These are phyloP conservation scores for Diglossa cyanea DNA, from an alignment of 2,797 vertebrate species.

Conservation along the genomic window DNA sequence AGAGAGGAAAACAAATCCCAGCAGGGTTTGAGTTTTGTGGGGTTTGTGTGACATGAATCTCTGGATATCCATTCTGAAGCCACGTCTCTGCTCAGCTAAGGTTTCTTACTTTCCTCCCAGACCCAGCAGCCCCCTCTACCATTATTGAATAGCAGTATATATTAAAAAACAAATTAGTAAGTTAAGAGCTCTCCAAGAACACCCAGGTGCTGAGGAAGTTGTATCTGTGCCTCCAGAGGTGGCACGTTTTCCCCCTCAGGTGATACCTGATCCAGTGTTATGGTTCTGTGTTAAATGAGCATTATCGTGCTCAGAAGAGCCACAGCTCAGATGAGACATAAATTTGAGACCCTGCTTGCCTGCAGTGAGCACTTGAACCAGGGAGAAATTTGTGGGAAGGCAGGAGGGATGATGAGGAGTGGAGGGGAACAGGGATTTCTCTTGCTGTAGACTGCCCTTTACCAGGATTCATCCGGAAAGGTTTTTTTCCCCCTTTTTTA, in stretches of 20 bases:
- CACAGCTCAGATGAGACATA: neutral
- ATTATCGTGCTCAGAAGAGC: neutral
- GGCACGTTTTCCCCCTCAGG: neutral
- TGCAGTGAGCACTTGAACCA: neutral
- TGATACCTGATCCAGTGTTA: conserved; percentile 25
- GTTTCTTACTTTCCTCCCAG: neutral
- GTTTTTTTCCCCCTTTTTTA: rapidly evolving
- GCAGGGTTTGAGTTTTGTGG: neutral
- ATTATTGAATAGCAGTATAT: neutral
- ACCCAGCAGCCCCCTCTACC: neutral
- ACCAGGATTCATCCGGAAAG: neutral
- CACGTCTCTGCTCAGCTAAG: neutral
- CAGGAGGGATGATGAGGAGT: neutral
- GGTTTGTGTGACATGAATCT: neutral
- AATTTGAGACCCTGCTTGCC: neutral
- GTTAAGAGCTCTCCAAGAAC: conserved; percentile 5
- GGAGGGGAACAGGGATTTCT: neutral
- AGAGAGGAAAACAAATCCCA: neutral
- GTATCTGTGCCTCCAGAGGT: neutral
- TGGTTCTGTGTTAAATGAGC: neutral
- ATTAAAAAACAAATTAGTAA: conserved; percentile 24
- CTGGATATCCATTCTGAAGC: neutral
- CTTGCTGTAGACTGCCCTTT: neutral
- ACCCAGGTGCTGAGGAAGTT: conserved; percentile 27
- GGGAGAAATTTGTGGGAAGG: neutral